These are phyloP conservation scores for Selenia dentaria DNA, from an alignment of 2,888 invertebrate species.

Conservation along the genomic window DNA sequence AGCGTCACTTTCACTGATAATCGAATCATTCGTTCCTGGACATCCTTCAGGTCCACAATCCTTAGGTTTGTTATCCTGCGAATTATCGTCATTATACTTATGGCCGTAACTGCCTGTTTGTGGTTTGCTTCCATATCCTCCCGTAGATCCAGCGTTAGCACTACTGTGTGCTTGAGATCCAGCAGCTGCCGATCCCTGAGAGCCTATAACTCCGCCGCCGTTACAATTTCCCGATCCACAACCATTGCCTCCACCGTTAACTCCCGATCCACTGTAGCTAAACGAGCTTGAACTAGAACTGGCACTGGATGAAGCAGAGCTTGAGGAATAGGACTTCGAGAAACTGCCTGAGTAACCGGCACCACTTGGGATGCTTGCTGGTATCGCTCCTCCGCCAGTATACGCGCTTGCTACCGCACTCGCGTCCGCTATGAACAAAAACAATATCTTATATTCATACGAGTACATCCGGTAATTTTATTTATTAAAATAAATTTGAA, in stretches of 20 bases:
- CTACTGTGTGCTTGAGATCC: constrained; percentile 32
- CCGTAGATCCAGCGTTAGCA: constrained; percentile 31
- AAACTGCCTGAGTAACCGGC: constrained; percentile 72
- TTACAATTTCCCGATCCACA: constrained; percentile 43
- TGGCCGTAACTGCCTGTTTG: constrained; percentile 23
- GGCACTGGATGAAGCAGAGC: constrained; percentile 70
- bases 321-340: constrained; percentile 70
- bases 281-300: constrained; percentile 71
- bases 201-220: constrained; percentile 27
- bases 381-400: constrained; percentile 45
- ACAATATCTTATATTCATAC: too few species aligned
- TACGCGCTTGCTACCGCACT: constrained; percentile 57
- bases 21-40: constrained; percentile 12
- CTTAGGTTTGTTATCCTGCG: constrained; percentile 1
- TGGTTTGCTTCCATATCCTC: constrained; percentile 24
- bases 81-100: constrained; percentile 9
- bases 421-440: constrained; percentile 53
- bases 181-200: constrained; percentile 15
- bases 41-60: constrained; percentile 29
- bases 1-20: constrained; percentile 7
- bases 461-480: too few species aligned
- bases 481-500: too few species aligned
- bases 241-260: constrained; percentile 29
- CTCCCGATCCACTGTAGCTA: constrained; percentile 57
- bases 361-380: constrained; percentile 52